These are phyloP conservation scores for Athalia circularis DNA, from an alignment of 2,888 invertebrate genomes.

Conservation along the genomic window DNA sequence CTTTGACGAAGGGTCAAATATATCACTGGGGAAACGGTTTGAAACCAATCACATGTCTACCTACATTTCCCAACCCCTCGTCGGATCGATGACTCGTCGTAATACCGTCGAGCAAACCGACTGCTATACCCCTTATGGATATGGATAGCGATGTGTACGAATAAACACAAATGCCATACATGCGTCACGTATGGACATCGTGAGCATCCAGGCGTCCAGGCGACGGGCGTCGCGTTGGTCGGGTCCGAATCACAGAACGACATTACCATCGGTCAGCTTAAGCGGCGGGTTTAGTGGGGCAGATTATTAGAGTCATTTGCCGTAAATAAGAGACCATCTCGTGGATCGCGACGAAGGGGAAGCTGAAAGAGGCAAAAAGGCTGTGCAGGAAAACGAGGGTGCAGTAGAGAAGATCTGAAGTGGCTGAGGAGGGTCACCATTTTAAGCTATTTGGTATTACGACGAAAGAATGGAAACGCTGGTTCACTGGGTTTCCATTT, in stretches of 20 bases:
- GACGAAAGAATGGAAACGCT: constrained; percentile 36
- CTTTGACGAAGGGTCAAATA: constrained; percentile 27
- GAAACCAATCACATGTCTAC: constrained; percentile 23
- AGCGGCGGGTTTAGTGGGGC: constrained; percentile 46
- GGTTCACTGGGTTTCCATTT: constrained; percentile 32
- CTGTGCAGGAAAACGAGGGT: constrained; percentile 5
- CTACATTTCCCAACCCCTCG: not conserved
- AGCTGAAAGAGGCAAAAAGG: constrained; percentile 37
- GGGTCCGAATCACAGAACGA: constrained; percentile 43
- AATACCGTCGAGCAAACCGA: constrained; percentile 9
- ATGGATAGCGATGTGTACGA: not conserved
- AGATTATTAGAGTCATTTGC: constrained; percentile 49
- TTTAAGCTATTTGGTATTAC: constrained; percentile 34
- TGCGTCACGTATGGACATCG: constrained; percentile 18
- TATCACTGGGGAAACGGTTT: constrained; percentile 33
- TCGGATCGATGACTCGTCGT: constrained; percentile 16
- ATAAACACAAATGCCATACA: not conserved
- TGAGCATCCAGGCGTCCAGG: constrained; percentile 34
- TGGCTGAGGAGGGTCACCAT: constrained; percentile 22
- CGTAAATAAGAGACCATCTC: constrained; percentile 47
- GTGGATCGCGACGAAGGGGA: constrained; percentile 1
- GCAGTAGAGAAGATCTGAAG: constrained; percentile 10
- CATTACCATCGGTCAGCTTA: constrained; percentile 48
- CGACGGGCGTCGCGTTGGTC: constrained; percentile 38
- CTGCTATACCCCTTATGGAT: not conserved